Conservation (phyloP, 2,113 vertebrate species). For the Sylvia atricapilla region DNA sequence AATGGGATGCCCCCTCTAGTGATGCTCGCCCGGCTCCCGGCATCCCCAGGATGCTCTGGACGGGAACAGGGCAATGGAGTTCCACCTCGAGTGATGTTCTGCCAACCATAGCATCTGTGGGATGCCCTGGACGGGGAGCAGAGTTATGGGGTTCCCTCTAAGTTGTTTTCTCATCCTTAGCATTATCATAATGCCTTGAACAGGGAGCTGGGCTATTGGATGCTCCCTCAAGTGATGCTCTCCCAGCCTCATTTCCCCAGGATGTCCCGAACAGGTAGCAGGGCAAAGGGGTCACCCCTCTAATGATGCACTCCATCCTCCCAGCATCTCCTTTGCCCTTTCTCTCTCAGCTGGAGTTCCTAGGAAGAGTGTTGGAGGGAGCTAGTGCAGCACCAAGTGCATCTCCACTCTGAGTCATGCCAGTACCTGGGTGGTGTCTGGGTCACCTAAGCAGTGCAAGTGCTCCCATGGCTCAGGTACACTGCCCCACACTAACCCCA, state of each 20-base stretch:
- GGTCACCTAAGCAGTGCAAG: neutral
- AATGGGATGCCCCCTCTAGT: neutral
- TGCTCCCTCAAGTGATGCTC: neutral
- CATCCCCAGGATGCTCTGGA: neutral
- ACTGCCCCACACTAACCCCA: neutral
- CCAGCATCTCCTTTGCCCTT: neutral
- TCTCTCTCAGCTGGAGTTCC: neutral
- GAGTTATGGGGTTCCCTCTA: neutral
- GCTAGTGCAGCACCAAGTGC: neutral
- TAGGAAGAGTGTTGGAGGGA: neutral
- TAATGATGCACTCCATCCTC: neutral
- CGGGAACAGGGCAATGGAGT: neutral
- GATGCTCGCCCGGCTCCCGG: neutral
- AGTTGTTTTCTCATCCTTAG: neutral
- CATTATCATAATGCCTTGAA: neutral
- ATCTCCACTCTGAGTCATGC: rapidly evolving
- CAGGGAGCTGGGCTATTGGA: neutral
- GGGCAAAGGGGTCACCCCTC: rapidly evolving
- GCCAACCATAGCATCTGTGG: neutral
- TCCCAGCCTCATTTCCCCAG: neutral
- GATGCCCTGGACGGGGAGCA: neutral
- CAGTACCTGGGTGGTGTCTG: neutral
- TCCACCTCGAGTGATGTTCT: neutral
- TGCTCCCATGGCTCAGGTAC: neutral
- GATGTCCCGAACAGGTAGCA: neutral